Evolutionary conservation across 2,113 vertebrate genomes (phyloP).

Genomic region (Aegithalos caudatus): DNA sequence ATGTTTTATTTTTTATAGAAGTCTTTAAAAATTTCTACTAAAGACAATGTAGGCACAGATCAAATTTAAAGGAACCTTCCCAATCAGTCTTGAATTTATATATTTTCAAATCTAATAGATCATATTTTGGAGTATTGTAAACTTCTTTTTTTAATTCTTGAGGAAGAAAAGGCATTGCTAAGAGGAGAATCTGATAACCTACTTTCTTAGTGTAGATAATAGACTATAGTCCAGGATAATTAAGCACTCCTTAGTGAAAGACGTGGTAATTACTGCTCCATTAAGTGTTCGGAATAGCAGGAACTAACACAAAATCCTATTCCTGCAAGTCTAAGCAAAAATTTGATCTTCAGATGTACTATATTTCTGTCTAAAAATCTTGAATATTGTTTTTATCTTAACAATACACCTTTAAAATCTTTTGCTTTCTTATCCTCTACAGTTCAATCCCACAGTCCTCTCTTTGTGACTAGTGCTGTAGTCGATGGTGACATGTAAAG

Average conservation of each 20-base stretch:
- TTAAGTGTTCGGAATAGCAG: neutral
- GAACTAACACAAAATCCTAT: neutral
- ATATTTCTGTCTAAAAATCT: neutral
- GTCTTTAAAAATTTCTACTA: neutral
- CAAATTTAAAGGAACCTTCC: neutral
- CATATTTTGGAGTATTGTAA: neutral
- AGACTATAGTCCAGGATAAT: neutral
- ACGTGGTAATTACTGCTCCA: neutral
- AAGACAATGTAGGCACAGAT: neutral
- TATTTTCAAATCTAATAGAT: neutral
- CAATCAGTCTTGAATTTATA: neutral
- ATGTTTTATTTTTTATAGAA: neutral
- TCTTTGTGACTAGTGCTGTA: neutral
- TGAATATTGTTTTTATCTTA: neutral
- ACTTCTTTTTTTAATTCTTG: neutral
- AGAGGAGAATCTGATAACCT: neutral
- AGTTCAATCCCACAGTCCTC: neutral
- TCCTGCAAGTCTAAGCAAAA: neutral
- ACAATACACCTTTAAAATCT: neutral
- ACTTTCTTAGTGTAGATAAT: neutral
- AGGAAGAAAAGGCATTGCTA: neutral
- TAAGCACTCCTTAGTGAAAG: neutral
- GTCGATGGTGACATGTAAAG: neutral
- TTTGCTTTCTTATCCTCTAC: neutral
- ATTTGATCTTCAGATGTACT: neutral